Percentiles rank a stretch among this genome's conserved stretches.
Evolutionary conservation across 2,797 vertebrate genomes (phyloP).

Genomic region (Schizothorax lantsangensis): DNA sequence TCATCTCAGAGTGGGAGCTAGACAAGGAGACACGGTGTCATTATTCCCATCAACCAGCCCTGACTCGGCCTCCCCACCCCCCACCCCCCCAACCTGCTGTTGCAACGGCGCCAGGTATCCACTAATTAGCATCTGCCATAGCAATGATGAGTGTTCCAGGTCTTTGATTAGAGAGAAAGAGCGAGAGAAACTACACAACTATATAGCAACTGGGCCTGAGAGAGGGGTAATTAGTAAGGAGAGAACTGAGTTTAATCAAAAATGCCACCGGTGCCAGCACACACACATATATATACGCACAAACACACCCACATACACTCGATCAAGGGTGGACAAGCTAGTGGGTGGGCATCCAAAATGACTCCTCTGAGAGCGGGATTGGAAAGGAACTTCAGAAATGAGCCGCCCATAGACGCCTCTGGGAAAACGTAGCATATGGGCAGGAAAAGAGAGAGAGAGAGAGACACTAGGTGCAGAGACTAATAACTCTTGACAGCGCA

Average conservation of each 20-base stretch:
- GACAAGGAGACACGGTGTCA: conserved; percentile 50
- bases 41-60: conserved; percentile 53
- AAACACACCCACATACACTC: conserved; percentile 40
- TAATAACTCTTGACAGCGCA: conserved; percentile 41
- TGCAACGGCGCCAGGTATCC: conserved; percentile 66
- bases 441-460: conserved; percentile 13
- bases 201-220: conserved; percentile 53
- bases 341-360: conserved; percentile 61
- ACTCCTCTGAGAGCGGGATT: conserved; percentile 56
- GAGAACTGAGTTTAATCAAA: conserved; percentile 60
- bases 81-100: conserved; percentile 36
- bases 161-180: conserved; percentile 63
- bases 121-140: conserved; percentile 73
- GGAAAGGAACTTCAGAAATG: conserved; percentile 59
- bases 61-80: conserved; percentile 28
- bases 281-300: conserved; percentile 19
- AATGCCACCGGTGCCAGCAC: conserved; percentile 51
- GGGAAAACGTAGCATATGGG: conserved; percentile 59
- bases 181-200: conserved; percentile 22
- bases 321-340: conserved; percentile 54
- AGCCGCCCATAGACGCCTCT: conserved; percentile 47
- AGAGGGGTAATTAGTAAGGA: conserved; percentile 63
- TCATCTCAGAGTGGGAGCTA: conserved; percentile 46
- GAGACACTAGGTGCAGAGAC: conserved; percentile 25
- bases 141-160: conserved; percentile 63